Base-by-base conservation (phyloP, 1,140 invertebrate genomes). In the Lysiphlebus fabarum region DNA sequence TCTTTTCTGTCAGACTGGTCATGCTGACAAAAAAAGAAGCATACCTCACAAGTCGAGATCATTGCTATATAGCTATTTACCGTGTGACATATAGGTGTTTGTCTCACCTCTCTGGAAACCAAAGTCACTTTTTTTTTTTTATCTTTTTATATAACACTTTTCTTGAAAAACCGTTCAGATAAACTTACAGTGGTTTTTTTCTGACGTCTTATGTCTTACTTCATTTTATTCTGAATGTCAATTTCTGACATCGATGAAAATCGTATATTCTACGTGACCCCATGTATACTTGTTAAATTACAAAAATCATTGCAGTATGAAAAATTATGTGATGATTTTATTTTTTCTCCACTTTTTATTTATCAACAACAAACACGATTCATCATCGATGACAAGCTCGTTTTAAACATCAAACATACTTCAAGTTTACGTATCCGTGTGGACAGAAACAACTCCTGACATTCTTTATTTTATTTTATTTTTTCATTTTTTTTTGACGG, bases 261-360 rank as follows among this genome's bases (percentile, higher is more conserved):
- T 62, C 55, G 53, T 57, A 45, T 62, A 57, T 62, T 62, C 44
- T 51, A 57, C 55, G 54, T 57, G 55, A 53, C 53, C 26, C 59
- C 44, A 61, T 56, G 12, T 47, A 56, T 5, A 12, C 33, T 45
- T 58, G 40, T 26, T 12, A 53, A 58, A 58, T 58, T 53, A 58
- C 48, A 26, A 42, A 58, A 58, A 26, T 26, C 17, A 26, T 26
- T 26, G 17, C 17, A 26, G 17, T 26, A 26, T 26, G 17, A 26
- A 26, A 26, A 26, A 26, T 26, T 26, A 26, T 26, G 17, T 26
- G 17, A 26, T 26, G n/a, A n/a, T n/a, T n/a, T n/a, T n/a, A n/a
- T n/a, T n/a, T n/a, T n/a, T n/a, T n/a, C n/a, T 26, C 17, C 17
- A 2, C 4, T 26, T 17, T 26, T 26, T 26, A 26, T 26, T 26